These are phyloP conservation scores for Aphelenchoides fujianensis DNA, from an alignment of 1,140 invertebrate species.

Conservation along the genomic window DNA sequence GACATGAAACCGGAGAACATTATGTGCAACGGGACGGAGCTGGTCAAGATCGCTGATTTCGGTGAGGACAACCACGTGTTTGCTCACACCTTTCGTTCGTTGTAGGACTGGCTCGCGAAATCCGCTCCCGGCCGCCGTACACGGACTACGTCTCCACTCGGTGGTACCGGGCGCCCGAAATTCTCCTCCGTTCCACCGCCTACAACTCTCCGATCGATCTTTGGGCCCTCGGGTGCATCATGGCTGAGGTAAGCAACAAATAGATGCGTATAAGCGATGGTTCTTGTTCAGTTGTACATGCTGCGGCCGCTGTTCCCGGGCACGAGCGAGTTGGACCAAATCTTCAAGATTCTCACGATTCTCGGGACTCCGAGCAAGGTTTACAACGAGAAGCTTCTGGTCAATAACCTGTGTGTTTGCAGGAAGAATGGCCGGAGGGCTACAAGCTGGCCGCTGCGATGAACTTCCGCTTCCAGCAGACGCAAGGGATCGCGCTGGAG, in stretches of 20 bases:
- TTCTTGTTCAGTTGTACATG: too few species aligned
- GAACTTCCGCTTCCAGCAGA: conserved; percentile 93
- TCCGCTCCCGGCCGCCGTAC: conserved; percentile 89
- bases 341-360: conserved; percentile 93
- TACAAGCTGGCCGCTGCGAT: conserved; percentile 84
- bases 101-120: conserved; percentile 82
- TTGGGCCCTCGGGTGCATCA: conserved; percentile 93
- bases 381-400: not conserved
- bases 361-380: conserved; percentile 89
- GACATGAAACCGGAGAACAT: conserved; percentile 79
- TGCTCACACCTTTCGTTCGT: too few species aligned
- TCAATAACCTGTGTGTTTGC: not conserved
- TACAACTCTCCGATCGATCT: conserved; percentile 97
- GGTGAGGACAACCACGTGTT: too few species aligned
- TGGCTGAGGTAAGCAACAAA: too few species aligned
- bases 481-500: conserved; percentile 74
- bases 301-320: conserved; percentile 92
- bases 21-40: conserved; percentile 88
- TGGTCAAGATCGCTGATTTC: conserved; percentile 98
- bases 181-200: conserved; percentile 85
- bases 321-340: conserved; percentile 90
- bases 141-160: conserved; percentile 99
- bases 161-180: conserved; percentile 94
- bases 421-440: conserved; percentile 91
- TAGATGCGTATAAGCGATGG: too few species aligned